Conservation (phyloP, 2,797 vertebrate species). For the Silurus lanzhouensis region DNA sequence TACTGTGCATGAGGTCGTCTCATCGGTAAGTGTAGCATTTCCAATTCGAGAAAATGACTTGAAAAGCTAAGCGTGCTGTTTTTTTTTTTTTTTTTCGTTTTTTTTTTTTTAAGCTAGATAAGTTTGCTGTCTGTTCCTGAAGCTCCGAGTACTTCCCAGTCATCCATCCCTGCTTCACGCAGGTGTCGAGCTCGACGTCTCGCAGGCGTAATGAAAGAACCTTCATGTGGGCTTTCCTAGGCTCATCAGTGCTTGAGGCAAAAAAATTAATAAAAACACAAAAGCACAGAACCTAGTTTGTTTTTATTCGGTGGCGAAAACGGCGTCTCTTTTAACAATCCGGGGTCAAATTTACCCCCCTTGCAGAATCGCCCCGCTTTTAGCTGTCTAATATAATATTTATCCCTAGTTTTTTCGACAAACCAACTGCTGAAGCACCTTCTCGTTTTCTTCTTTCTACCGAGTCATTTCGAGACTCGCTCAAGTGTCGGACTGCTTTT, state of each 20-base stretch:
- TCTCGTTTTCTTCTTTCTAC: slow-evolving; percentile 28
- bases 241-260: not conserved
- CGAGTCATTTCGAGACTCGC: not conserved
- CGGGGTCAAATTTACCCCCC: slow-evolving; percentile 7
- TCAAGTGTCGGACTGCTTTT: slow-evolving; percentile 11
- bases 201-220: not conserved
- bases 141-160: slow-evolving; percentile 8
- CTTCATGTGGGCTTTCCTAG: slow-evolving; percentile 3
- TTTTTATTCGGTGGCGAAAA: slow-evolving; percentile 37
- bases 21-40: slow-evolving; percentile 57
- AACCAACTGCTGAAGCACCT: slow-evolving; percentile 13
- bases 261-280: not conserved
- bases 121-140: not conserved
- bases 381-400: slow-evolving; percentile 25
- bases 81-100: slow-evolving; percentile 33
- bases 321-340: slow-evolving; percentile 29
- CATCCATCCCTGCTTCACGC: slow-evolving; percentile 1
- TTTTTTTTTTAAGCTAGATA: not conserved
- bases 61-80: slow-evolving; percentile 56
- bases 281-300: slow-evolving; percentile 20
- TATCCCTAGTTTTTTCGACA: slow-evolving; percentile 26
- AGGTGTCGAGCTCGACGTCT: not conserved
- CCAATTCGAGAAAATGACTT: slow-evolving; percentile 62
- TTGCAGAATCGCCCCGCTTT: slow-evolving; percentile 11
- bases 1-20: slow-evolving; percentile 53